These are phyloP conservation scores for Streptopelia turtur DNA, from an alignment of 2,797 vertebrate species.

Conservation along the genomic window DNA sequence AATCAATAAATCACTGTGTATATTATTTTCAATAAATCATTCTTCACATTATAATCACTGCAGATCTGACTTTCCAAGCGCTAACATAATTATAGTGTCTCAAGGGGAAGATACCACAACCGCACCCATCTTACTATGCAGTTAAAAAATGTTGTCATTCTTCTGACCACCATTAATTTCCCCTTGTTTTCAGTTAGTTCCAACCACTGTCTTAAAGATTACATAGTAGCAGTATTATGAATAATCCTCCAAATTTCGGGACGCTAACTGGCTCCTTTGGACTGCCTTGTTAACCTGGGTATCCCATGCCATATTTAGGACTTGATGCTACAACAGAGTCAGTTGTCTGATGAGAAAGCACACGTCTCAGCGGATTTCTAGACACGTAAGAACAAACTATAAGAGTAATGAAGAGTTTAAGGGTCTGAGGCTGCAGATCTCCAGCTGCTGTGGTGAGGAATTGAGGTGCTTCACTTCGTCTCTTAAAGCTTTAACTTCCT, in stretches of 20 bases:
- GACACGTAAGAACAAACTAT: background rate
- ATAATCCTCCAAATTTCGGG: background rate
- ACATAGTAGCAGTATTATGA: background rate
- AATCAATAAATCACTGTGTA: background rate
- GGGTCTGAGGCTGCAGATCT: background rate
- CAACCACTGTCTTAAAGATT: background rate
- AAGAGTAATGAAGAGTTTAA: background rate
- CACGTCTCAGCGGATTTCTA: background rate
- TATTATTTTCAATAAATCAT: background rate
- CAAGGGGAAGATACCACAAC: background rate
- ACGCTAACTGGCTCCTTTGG: background rate
- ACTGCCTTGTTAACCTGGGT: background rate
- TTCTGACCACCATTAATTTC: background rate
- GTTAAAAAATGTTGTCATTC: background rate
- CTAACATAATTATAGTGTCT: background rate
- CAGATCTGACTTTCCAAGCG: background rate
- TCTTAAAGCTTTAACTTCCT: constrained; percentile 9
- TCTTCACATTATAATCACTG: background rate
- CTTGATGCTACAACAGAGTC: background rate
- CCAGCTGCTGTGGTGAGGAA: background rate
- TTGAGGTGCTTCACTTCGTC: background rate
- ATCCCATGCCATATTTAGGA: background rate
- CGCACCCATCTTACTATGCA: background rate
- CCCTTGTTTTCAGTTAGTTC: background rate
- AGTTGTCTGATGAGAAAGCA: background rate